These are phyloP conservation scores for Procapra przewalskii DNA, from an alignment of 2,113 vertebrate species.

Conservation along the genomic window DNA sequence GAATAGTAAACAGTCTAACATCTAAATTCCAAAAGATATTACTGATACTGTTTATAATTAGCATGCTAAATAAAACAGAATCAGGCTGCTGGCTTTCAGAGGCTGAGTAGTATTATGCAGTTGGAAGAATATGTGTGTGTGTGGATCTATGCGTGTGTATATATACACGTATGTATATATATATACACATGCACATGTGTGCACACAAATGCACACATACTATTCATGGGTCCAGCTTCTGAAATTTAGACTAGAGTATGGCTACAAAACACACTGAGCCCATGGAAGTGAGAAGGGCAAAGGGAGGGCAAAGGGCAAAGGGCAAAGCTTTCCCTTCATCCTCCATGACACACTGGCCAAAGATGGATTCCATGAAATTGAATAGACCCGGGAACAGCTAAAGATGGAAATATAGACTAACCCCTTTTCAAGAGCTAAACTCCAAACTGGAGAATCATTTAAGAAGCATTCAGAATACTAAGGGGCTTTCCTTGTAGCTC, in stretches of 20 bases:
- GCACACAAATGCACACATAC: not conserved
- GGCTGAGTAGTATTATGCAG: not conserved
- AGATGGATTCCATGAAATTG: too few relatives aligned
- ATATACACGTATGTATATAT: fast-evolving
- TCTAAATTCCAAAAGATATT: constrained; percentile 47
- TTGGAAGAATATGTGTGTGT: not conserved
- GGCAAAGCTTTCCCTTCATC: not conserved
- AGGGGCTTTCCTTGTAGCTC: too few relatives aligned
- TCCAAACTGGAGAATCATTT: not conserved
- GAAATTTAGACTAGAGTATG: not conserved
- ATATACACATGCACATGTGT: not conserved
- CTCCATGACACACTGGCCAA: not conserved
- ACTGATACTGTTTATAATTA: constrained; percentile 44
- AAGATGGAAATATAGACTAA: not conserved
- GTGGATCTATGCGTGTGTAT: not conserved
- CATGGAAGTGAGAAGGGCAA: not conserved
- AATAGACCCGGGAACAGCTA: not conserved
- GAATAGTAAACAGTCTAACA: constrained; percentile 28
- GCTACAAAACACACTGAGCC: not conserved
- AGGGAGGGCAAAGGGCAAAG: not conserved
- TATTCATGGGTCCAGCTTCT: not conserved
- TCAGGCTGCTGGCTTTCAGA: constrained; percentile 11
- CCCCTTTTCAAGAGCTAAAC: not conserved
- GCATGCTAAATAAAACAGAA: constrained; percentile 35
- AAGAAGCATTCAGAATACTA: not conserved